These are phyloP conservation scores for Erannis defoliaria DNA, from an alignment of 2,888 invertebrate genomes.

Conservation along the genomic window DNA sequence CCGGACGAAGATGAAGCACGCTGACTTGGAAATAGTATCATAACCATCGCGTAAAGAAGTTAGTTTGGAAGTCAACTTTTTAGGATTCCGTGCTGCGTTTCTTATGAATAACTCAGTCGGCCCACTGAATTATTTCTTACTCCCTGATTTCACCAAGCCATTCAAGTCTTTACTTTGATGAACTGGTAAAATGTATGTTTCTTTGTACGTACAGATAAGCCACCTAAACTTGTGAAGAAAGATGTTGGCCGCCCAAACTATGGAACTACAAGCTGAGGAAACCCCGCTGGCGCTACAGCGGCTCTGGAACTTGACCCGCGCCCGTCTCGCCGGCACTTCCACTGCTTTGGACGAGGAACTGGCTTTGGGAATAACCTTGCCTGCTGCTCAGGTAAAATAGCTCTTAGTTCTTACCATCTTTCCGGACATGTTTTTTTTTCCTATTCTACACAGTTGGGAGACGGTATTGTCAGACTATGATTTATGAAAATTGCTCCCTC, in stretches of 20 bases:
- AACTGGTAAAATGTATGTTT: neutral
- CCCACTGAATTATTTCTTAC: neutral
- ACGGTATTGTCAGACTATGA: too few relatives aligned
- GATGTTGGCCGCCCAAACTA: conserved; percentile 79
- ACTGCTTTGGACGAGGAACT: conserved; percentile 75
- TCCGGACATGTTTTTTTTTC: too few relatives aligned
- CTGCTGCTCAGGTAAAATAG: conserved; percentile 79
- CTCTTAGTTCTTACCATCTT: too few relatives aligned
- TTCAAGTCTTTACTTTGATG: neutral
- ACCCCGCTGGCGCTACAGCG: conserved; percentile 81
- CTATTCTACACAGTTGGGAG: too few relatives aligned
- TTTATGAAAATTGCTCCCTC: too few relatives aligned
- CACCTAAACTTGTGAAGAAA: conserved; percentile 40
- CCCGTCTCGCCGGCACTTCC: conserved; percentile 79
- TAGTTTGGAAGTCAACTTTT: neutral
- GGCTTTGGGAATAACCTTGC: conserved; percentile 74
- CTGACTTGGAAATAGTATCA: too few relatives aligned
- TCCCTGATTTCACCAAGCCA: neutral
- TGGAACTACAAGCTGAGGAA: conserved; percentile 87
- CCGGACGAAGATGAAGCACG: too few relatives aligned
- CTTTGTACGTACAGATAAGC: conserved; percentile 42
- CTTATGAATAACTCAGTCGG: too few relatives aligned
- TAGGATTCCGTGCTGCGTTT: neutral
- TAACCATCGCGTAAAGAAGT: too few relatives aligned
- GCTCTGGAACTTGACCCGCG: conserved; percentile 82